Conservation (phyloP, 2,113 vertebrate species). For the Rafetus swinhoei region DNA sequence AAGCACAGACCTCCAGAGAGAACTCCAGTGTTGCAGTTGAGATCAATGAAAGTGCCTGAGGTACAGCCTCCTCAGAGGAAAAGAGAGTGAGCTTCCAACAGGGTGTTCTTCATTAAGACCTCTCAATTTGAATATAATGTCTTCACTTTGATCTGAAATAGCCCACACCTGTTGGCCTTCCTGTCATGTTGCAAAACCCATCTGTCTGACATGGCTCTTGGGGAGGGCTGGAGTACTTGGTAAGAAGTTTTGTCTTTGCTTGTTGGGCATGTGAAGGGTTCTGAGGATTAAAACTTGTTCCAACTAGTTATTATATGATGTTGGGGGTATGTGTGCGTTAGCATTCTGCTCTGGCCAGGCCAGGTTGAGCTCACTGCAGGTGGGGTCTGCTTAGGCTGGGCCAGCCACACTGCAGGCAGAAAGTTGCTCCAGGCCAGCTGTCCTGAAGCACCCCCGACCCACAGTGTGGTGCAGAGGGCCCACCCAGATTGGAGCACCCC, state of each 20-base stretch:
- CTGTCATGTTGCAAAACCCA: background rate
- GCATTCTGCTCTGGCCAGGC: too few species aligned
- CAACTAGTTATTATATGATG: background rate
- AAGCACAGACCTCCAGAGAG: background rate
- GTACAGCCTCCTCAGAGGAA: background rate
- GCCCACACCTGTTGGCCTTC: background rate
- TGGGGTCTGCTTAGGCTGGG: too few species aligned
- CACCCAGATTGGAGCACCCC: too few species aligned
- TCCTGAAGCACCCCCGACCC: too few species aligned
- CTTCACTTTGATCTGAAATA: background rate
- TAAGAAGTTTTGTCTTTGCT: background rate
- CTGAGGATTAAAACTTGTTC: background rate
- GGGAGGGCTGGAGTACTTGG: background rate
- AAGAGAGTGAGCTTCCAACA: background rate
- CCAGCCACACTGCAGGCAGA: too few species aligned
- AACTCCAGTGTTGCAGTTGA: fast-evolving
- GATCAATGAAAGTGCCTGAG: background rate
- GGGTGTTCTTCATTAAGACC: background rate
- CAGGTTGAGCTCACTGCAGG: too few species aligned
- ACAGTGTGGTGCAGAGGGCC: too few species aligned
- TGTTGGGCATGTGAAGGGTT: background rate
- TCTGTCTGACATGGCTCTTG: background rate
- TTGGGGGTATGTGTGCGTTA: background rate
- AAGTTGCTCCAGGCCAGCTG: too few species aligned
- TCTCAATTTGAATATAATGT: background rate